Evolutionary conservation across 2,797 vertebrate species (phyloP).

Genomic region (Pempheris klunzingeri): DNA sequence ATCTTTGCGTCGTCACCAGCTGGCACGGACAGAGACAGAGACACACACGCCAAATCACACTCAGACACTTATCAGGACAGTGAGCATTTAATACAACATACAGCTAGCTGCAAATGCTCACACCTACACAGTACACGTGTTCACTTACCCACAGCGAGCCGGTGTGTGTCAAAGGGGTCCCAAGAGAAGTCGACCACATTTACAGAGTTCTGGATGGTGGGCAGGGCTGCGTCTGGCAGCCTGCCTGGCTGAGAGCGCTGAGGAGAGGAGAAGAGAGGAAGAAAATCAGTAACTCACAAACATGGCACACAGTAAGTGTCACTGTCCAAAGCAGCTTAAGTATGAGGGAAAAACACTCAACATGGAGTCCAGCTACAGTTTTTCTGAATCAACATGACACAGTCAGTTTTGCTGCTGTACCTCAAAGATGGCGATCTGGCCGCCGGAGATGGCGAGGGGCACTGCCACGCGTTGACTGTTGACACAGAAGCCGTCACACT

Average conservation of each 20-base stretch:
- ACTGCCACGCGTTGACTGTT: conserved; percentile 89
- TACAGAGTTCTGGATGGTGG: conserved; percentile 92
- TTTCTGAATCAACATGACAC: background rate
- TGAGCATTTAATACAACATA: background rate
- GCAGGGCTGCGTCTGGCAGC: conserved; percentile 86
- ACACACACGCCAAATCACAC: background rate
- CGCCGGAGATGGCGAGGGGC: conserved; percentile 91
- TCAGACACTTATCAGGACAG: background rate
- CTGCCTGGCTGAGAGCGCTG: conserved; percentile 92
- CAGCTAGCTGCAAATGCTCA: background rate
- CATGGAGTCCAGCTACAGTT: background rate
- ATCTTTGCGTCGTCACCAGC: conserved; percentile 95
- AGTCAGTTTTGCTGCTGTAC: conserved; percentile 71
- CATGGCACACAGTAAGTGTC: background rate
- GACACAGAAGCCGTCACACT: conserved; percentile 92
- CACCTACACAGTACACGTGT: background rate
- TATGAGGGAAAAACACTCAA: background rate
- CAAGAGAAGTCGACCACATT: conserved; percentile 91
- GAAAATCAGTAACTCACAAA: background rate
- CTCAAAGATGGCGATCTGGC: conserved; percentile 94
- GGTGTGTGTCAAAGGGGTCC: conserved; percentile 91
- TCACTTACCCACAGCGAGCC: conserved; percentile 90
- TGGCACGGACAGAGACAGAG: conserved; percentile 63
- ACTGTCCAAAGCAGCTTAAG: background rate
- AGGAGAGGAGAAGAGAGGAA: conserved; percentile 9